Evolutionary conservation across 2,113 vertebrate species (phyloP).

Genomic region (Colossoma macropomum): DNA sequence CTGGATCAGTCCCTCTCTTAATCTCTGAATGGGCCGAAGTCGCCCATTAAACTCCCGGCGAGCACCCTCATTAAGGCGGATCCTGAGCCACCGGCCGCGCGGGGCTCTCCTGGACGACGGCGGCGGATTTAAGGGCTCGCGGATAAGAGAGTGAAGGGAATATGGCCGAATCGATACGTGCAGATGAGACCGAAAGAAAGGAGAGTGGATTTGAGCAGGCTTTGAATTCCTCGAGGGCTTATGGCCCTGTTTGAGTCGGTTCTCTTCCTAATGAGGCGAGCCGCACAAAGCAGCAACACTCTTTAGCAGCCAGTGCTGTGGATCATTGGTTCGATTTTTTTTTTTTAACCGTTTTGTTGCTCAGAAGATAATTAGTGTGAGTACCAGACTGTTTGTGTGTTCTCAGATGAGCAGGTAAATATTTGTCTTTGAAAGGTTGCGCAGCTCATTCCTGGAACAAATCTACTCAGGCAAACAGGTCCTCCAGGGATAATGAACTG

Average conservation of each 20-base stretch:
- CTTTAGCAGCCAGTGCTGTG: constrained; percentile 3
- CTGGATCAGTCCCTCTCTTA: constrained; percentile 24
- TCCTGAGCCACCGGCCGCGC: neutral
- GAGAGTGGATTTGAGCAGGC: constrained; percentile 38
- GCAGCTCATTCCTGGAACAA: constrained; percentile 11
- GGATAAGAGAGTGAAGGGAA: constrained; percentile 20
- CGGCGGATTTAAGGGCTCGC: constrained; percentile 29
- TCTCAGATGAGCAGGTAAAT: constrained; percentile 14
- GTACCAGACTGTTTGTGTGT: neutral
- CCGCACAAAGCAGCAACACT: constrained; percentile 13
- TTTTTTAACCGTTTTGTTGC: neutral
- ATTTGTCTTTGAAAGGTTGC: constrained; percentile 29
- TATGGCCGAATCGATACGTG: constrained; percentile 29
- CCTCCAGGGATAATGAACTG: constrained; percentile 21
- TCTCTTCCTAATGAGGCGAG: constrained; percentile 42
- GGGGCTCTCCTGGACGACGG: constrained; percentile 22
- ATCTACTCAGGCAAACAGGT: neutral
- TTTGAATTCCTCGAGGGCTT: constrained; percentile 36
- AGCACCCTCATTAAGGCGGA: constrained; percentile 28
- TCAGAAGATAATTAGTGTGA: neutral
- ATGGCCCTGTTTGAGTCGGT: constrained; percentile 26
- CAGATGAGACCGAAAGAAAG: neutral
- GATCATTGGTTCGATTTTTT: constrained; percentile 27
- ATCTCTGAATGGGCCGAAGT: constrained; percentile 16
- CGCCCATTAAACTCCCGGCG: constrained; percentile 10